Percentiles rank a stretch among this genome's conserved stretches.
Conservation (phyloP, 2,113 vertebrate genomes). For the Regulus satrapa region DNA sequence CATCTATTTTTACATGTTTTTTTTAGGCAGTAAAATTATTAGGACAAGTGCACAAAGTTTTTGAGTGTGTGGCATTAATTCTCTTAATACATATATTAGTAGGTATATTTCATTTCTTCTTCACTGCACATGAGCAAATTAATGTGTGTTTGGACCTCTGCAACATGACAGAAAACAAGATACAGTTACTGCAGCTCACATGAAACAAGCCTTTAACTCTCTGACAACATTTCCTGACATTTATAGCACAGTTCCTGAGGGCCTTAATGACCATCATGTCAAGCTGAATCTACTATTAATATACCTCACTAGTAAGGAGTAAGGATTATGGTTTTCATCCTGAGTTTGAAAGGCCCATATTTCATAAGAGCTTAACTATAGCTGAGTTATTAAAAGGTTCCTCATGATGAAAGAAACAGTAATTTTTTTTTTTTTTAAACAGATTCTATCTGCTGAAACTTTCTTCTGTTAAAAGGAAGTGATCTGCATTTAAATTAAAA, state of each 20-base stretch:
- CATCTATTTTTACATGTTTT: neutral
- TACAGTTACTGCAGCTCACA: neutral
- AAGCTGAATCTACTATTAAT: constrained; percentile 67
- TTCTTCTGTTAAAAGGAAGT: neutral
- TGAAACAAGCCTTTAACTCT: constrained; percentile 53
- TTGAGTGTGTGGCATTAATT: neutral
- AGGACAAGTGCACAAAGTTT: neutral
- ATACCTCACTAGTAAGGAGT: constrained; percentile 39
- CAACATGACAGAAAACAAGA: constrained; percentile 7
- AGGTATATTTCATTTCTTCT: neutral
- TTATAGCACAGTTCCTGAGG: constrained; percentile 63
- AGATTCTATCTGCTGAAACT: neutral
- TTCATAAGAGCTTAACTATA: constrained; percentile 48
- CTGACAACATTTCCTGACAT: constrained; percentile 64
- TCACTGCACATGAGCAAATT: neutral
- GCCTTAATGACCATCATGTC: constrained; percentile 68
- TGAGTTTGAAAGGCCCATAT: constrained; percentile 53
- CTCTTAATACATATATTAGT: neutral
- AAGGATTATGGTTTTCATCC: constrained; percentile 61
- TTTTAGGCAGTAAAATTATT: neutral
- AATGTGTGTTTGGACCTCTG: neutral
- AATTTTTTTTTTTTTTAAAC: neutral
- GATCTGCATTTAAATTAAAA: neutral
- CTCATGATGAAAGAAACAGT: neutral
- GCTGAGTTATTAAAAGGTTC: constrained; percentile 60